phyloP scores from a whole-genome alignment of 2,797 vertebrate species.

The Manis crassicaudata region DNA sequence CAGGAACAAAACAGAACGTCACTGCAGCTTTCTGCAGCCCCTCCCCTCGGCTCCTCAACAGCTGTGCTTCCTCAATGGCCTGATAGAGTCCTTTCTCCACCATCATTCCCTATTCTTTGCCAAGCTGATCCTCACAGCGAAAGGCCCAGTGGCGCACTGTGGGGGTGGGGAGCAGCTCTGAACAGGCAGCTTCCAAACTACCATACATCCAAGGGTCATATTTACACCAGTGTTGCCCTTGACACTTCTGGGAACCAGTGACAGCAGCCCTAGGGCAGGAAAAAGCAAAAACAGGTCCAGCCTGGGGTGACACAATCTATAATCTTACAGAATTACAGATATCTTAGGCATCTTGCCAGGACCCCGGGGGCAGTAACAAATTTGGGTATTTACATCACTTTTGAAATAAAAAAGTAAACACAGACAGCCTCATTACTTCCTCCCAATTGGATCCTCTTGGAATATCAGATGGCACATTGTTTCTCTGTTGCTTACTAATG shows the following conservation, averaged over 20 bases:
- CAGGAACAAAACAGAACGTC: constrained; percentile 77
- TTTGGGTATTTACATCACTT: constrained; percentile 64
- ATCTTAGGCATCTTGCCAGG: constrained; percentile 30
- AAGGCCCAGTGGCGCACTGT: not conserved
- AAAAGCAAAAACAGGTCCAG: not conserved
- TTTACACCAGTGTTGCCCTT: not conserved
- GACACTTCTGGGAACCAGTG: not conserved
- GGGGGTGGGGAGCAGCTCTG: not conserved
- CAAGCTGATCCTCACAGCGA: not conserved
- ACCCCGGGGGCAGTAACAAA: not conserved
- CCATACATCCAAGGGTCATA: not conserved
- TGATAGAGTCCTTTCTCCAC: constrained; percentile 54
- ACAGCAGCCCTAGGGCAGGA: not conserved
- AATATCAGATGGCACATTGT: not conserved
- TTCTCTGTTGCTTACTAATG: not conserved
- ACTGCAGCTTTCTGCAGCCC: constrained; percentile 33
- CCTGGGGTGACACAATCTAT: not conserved
- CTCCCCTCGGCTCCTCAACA: constrained; percentile 41
- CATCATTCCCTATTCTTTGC: constrained; percentile 54
- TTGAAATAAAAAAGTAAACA: constrained; percentile 66
- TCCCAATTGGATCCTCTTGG: constrained; percentile 3
- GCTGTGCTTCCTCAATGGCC: constrained; percentile 73
- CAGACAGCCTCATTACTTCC: not conserved
- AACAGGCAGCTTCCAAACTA: not conserved
- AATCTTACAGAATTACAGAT: not conserved